Percentiles rank a stretch among this genome's conserved stretches.
phyloP scores from a whole-genome alignment of 2,888 invertebrate species.

The Agriotes lineatus region DNA sequence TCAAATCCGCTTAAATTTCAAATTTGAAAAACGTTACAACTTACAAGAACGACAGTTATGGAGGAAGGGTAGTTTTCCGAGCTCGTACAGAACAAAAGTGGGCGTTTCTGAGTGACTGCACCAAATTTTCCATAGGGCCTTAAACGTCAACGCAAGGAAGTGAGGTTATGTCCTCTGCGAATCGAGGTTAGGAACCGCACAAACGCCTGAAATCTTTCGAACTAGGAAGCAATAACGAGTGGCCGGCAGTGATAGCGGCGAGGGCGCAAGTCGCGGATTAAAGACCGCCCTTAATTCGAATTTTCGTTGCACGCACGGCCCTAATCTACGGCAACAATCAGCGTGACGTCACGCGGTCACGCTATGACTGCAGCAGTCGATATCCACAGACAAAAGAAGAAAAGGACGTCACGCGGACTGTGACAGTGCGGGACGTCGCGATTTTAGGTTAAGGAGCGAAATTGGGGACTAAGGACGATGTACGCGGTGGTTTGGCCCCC shows the following conservation, averaged over 20 bases:
- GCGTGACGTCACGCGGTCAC: constrained; percentile 61
- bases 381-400: constrained; percentile 35
- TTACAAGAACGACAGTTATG: too few relatives aligned
- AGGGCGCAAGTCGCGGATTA: constrained; percentile 58
- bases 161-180: too few relatives aligned
- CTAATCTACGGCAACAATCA: constrained; percentile 61
- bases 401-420: constrained; percentile 17
- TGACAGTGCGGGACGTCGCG: constrained; percentile 24
- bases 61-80: too few relatives aligned
- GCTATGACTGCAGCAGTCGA: constrained; percentile 58
- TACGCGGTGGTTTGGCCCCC: too few relatives aligned
- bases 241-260: constrained; percentile 20
- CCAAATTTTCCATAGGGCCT: too few relatives aligned
- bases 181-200: constrained; percentile 10
- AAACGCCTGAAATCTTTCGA: constrained; percentile 31
- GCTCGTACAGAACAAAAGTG: too few relatives aligned
- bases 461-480: not conserved
- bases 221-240: constrained; percentile 36
- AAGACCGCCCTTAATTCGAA: constrained; percentile 56
- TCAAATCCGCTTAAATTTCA: too few relatives aligned
- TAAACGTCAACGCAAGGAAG: too few relatives aligned
- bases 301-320: constrained; percentile 58
- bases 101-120: too few relatives aligned
- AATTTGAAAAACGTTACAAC: too few relatives aligned
- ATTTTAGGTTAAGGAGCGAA: not conserved